Evolutionary conservation across 2,888 invertebrate species (phyloP).

Genomic region (Drosophila helvetica): DNA sequence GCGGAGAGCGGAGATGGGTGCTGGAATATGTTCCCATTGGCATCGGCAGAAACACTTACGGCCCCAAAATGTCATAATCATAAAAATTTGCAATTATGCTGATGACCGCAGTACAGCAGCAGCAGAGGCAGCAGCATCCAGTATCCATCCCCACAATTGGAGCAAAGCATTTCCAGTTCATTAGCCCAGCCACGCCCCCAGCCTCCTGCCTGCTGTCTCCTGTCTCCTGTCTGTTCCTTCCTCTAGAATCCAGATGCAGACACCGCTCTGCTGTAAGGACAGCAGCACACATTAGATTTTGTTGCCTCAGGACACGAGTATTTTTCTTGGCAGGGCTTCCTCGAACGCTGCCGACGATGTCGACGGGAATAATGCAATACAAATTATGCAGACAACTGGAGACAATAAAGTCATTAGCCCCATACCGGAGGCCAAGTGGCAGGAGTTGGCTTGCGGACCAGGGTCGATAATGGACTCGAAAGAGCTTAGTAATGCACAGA

Average conservation of each 20-base stretch:
- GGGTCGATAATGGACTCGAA: not conserved
- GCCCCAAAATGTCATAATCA: slow-evolving; percentile 65
- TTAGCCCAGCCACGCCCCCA: slow-evolving; percentile 53
- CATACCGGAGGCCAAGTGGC: slow-evolving; percentile 7
- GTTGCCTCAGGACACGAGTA: slow-evolving; percentile 17
- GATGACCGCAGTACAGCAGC: slow-evolving; percentile 45
- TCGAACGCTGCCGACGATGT: slow-evolving; percentile 14
- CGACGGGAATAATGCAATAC: slow-evolving; percentile 50
- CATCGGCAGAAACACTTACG: slow-evolving; percentile 40
- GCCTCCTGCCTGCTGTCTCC: slow-evolving; percentile 1
- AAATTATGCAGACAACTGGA: slow-evolving; percentile 71
- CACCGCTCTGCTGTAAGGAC: slow-evolving; percentile 1
- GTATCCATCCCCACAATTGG: slow-evolving; percentile 34
- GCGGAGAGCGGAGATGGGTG: slow-evolving; percentile 7
- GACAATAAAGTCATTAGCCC: slow-evolving; percentile 69
- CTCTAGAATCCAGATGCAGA: not conserved
- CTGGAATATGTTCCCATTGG: slow-evolving; percentile 49
- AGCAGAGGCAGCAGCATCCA: slow-evolving; percentile 36
- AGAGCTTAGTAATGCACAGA: not conserved
- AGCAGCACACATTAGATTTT: slow-evolving; percentile 35
- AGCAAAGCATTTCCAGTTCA: slow-evolving; percentile 64
- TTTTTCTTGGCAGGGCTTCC: slow-evolving; percentile 57
- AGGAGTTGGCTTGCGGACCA: too few species aligned
- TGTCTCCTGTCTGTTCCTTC: not conserved
- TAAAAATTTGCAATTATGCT: slow-evolving; percentile 71